A percentile compares a stretch with the other conserved stretches of the same genome.
Conservation (phyloP, 2,113 vertebrate species). For the Albula goreensis region DNA sequence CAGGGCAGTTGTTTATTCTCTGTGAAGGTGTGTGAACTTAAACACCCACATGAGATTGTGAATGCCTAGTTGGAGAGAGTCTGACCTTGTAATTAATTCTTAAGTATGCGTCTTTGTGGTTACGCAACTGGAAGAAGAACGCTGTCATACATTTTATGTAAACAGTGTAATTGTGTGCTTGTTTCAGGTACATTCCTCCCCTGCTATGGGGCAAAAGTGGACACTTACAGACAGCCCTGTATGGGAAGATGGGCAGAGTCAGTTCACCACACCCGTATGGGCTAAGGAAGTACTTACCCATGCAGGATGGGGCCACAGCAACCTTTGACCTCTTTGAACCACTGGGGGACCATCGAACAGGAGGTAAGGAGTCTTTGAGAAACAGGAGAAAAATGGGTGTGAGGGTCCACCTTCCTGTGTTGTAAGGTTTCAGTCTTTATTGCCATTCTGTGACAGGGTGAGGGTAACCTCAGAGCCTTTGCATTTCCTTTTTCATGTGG, state of each 20-base stretch:
- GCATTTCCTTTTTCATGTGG: background rate
- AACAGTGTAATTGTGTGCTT: constrained; percentile 21
- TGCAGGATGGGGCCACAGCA: constrained; percentile 92
- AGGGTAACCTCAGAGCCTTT: background rate
- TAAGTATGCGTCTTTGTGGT: background rate
- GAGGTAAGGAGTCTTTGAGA: constrained; percentile 76
- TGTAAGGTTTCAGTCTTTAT: background rate
- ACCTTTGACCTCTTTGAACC: constrained; percentile 98
- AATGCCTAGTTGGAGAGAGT: background rate
- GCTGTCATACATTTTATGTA: background rate
- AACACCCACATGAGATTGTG: background rate
- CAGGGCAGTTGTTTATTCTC: background rate
- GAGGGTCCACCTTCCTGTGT: no score
- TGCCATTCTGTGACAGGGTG: background rate
- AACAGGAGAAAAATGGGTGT: background rate
- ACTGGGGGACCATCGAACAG: constrained; percentile 80
- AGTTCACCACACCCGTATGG: constrained; percentile 87
- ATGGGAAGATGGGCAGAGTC: constrained; percentile 94
- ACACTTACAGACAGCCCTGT: constrained; percentile 94
- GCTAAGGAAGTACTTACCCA: constrained; percentile 90
- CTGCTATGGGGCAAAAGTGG: constrained; percentile 96
- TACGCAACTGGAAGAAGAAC: background rate
- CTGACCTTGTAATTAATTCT: background rate
- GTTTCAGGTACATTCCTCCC: constrained; percentile 91
- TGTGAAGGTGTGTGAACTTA: background rate